Percentiles rank a stretch among this genome's conserved stretches.
Evolutionary conservation across 2,888 invertebrate species (phyloP).

Genomic region (Cerastis rubricosa): DNA sequence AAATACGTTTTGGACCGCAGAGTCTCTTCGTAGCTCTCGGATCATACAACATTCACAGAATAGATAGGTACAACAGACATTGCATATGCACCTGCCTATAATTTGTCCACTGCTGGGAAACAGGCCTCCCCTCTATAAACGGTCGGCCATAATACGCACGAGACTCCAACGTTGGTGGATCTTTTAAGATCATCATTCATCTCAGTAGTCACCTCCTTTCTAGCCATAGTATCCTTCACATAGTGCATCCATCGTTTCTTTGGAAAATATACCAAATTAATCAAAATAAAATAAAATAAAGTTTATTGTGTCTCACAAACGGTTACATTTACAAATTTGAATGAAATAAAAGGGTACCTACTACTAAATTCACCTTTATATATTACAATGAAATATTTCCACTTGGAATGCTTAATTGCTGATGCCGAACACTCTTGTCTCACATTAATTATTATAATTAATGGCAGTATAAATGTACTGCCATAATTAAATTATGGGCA

Average conservation of each 20-base stretch:
- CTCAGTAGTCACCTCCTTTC: too few species aligned
- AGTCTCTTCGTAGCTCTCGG: background rate
- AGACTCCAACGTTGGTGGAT: background rate
- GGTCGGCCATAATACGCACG: background rate
- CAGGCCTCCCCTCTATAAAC: too few species aligned
- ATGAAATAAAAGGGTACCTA: too few species aligned
- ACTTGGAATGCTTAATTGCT: constrained; percentile 10
- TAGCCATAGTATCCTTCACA: too few species aligned
- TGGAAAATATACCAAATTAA: too few species aligned
- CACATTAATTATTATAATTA: constrained; percentile 37
- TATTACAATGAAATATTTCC: background rate
- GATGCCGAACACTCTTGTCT: background rate
- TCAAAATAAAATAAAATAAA: too few species aligned
- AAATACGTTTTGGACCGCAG: background rate
- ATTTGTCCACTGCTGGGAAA: background rate
- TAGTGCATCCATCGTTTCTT: too few species aligned
- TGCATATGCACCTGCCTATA: background rate
- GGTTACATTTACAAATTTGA: too few species aligned
- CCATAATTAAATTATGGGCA: constrained; percentile 22
- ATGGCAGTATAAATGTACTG: constrained; percentile 20
- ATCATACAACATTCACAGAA: background rate
- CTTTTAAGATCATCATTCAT: background rate
- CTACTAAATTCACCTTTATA: background rate
- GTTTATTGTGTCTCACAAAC: too few species aligned
- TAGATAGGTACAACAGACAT: background rate